Percentiles rank a stretch among this genome's conserved stretches.
Conservation (phyloP, 1,140 invertebrate species). For the Apolygus lucorum region DNA sequence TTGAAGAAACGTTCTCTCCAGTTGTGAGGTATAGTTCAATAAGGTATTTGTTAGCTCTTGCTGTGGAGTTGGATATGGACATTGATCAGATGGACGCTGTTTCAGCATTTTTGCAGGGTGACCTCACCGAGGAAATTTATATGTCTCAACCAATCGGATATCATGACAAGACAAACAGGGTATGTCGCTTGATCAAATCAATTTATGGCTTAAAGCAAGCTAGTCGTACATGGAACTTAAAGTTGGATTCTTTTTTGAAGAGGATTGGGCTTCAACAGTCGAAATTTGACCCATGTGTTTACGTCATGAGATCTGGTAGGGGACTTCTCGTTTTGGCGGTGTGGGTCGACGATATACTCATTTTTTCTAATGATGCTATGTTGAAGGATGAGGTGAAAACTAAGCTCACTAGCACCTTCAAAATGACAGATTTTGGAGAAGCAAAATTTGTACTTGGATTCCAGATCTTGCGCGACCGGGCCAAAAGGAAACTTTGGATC, state of each 20-base stretch:
- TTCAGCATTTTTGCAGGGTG: background rate
- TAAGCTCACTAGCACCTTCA: too few relatives aligned
- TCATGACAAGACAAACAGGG: background rate
- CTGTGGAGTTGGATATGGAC: background rate
- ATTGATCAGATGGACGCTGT: background rate
- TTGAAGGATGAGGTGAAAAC: too few relatives aligned
- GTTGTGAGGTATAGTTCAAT: background rate
- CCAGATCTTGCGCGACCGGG: too few relatives aligned
- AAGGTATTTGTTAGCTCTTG: background rate
- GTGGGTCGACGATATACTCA: too few relatives aligned
- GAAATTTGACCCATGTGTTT: background rate
- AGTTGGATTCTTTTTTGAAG: background rate
- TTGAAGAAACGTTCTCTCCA: background rate
- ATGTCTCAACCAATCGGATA: background rate
- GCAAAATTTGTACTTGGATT: too few relatives aligned
- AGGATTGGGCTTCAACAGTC: background rate
- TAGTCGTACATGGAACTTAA: background rate
- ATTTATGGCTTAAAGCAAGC: slow-evolving; percentile 2
- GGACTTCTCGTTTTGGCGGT: too few relatives aligned
- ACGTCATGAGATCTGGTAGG: too few relatives aligned
- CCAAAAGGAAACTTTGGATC: too few relatives aligned
- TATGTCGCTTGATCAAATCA: background rate
- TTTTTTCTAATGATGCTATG: too few relatives aligned
- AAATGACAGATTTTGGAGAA: too few relatives aligned
- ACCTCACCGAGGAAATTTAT: background rate